Evolutionary conservation across 2,113 vertebrate species (phyloP).

Genomic region (Corythoichthys intestinalis): DNA sequence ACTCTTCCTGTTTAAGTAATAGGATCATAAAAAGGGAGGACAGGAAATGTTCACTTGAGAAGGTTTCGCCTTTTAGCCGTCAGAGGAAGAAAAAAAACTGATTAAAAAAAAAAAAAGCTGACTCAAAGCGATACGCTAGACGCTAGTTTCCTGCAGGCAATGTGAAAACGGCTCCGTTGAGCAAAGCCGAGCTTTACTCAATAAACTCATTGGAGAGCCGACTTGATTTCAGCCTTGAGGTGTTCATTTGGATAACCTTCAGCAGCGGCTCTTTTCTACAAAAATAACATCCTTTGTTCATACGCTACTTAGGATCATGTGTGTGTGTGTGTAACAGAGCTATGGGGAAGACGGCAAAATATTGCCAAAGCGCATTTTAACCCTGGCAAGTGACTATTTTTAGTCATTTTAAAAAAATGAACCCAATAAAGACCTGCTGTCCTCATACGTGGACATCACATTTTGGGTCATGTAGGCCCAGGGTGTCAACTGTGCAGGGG

Average conservation of each 20-base stretch:
- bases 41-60: conserved; percentile 55
- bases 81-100: neutral
- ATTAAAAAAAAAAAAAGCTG: conserved; percentile 23
- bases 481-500: too few species aligned
- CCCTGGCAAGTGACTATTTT: too few species aligned
- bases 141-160: conserved; percentile 42
- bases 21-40: conserved; percentile 36
- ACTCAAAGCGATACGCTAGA: conserved; percentile 35
- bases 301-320: conserved; percentile 20
- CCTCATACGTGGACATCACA: conserved; percentile 4
- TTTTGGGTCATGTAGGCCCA: conserved; percentile 6
- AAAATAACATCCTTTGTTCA: conserved; percentile 34
- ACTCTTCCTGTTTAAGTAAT: conserved; percentile 51
- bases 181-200: conserved; percentile 48
- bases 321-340: conserved; percentile 11
- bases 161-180: conserved; percentile 45
- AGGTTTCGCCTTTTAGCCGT: conserved; percentile 38
- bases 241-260: conserved; percentile 39
- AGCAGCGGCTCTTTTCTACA: conserved; percentile 20
- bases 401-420: too few species aligned
- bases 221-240: conserved; percentile 32
- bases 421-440: neutral
- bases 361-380: neutral
- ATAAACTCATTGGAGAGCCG: conserved; percentile 57
- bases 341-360: conserved; percentile 5